Evolutionary conservation across 2,113 vertebrate species (phyloP), one percentile per base, ranked within the genome.

Genomic region (Corythoichthys haematopterus): DNA sequence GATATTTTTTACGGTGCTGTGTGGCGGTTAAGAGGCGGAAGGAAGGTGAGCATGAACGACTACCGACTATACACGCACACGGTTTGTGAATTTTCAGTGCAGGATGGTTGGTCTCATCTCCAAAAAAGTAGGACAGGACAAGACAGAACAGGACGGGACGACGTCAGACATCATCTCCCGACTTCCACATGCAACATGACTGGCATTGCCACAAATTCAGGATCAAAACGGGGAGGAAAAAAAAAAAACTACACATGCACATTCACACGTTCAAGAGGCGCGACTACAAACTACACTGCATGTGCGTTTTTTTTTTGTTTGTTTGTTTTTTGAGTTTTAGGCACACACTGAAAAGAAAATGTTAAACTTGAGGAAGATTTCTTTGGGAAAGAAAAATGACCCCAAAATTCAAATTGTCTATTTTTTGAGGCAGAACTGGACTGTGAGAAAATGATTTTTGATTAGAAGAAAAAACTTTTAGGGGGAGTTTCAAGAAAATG

Each of bases 41-140:
- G 72, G 51, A 64, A 76, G 81, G 68, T 62, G 79, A 79, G 75
- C 69, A 66, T 73, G 74, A 77, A 73, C 75, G 75, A 84, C 82
- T 83, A 84, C 59, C 9, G 73, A 82, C 83, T 78, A 89, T 64
- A 85, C 81, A 84, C 87, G 16, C 48, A 5, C 48, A 51, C 15
- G 84, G 80, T 82, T 88, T 83, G 76, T 79, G 58, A 76, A 89
- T 75, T 62, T 62, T 88, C 83, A 89, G 90, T 90, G 87, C 88
- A 91, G 83, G 87, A 28, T 28, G 20, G 85, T 87, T 90, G 88
- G 88, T 88, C 87, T 88, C 83, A 66, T 80, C 64, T 83, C 72
- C 65, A 76, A 68, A 80, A 28, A 76, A 68, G 37, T 70, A 58
- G 51, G 66, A 85, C 55, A 57, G 55, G 55, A 57, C 55, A 57